Conservation (phyloP, 1,140 invertebrate species). For the Ridgeia piscesae region DNA sequence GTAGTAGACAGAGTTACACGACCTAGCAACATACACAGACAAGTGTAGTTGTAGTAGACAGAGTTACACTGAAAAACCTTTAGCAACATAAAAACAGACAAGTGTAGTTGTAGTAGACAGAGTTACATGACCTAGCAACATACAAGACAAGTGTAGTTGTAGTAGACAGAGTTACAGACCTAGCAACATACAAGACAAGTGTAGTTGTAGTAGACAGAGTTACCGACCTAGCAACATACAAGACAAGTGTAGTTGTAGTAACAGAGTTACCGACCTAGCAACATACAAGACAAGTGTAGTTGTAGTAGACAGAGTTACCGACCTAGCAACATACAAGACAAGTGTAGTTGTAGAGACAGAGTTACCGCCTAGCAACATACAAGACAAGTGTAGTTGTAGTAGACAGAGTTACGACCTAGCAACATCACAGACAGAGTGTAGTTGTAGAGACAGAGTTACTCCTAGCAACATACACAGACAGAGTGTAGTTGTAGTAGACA, state of each 20-base stretch:
- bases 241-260: constrained; percentile 89
- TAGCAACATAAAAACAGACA: too few species aligned
- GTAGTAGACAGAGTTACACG: neutral
- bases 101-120: constrained; percentile 83
- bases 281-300: neutral
- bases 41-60: neutral
- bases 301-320: neutral
- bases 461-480: constrained; percentile 29
- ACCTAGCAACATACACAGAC: neutral
- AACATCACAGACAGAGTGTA: constrained; percentile 82
- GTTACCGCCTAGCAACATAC: constrained; percentile 65
- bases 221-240: too few species aligned
- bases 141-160: constrained; percentile 79
- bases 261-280: constrained; percentile 73
- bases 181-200: constrained; percentile 24
- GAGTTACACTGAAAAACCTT: too few species aligned
- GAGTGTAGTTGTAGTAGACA: neutral
- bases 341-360: constrained; percentile 83
- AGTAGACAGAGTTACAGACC: constrained; percentile 83
- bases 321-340: too few species aligned
- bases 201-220: neutral
- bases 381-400: neutral
- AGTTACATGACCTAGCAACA: constrained; percentile 70
- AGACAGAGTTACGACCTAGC: too few species aligned
- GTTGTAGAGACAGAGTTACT: constrained; percentile 85